Evolutionary conservation across 1,140 invertebrate species (phyloP).

Genomic region (Idris sp.): DNA sequence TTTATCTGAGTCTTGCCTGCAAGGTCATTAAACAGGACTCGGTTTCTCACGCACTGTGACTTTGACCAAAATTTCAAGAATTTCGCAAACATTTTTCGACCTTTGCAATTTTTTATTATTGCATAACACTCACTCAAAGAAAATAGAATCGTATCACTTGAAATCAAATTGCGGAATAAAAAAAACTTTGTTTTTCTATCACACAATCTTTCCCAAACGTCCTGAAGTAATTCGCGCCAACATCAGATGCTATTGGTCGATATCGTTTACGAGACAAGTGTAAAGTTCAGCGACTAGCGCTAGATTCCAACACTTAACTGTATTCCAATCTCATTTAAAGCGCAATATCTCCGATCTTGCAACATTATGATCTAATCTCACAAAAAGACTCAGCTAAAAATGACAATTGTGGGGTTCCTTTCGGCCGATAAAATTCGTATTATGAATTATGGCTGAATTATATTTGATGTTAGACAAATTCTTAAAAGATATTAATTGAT

Average conservation of each 20-base stretch:
- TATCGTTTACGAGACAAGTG: constrained; percentile 58
- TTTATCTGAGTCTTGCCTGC: constrained; percentile 64
- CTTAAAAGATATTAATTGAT: too few species aligned
- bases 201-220: too few species aligned
- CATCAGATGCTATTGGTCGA: constrained; percentile 44
- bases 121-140: constrained; percentile 1
- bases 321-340: constrained; percentile 42
- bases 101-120: background rate
- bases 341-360: constrained; percentile 43
- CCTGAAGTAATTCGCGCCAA: constrained; percentile 51
- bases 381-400: constrained; percentile 24
- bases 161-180: constrained; percentile 8
- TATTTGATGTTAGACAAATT: too few species aligned
- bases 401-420: constrained; percentile 16
- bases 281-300: constrained; percentile 57
- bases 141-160: background rate
- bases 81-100: constrained; percentile 1
- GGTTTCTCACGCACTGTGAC: constrained; percentile 67
- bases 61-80: constrained; percentile 38
- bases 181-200: too few species aligned
- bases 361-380: constrained; percentile 50
- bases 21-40: constrained; percentile 66
- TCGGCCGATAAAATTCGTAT: too few species aligned
- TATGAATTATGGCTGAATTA: too few species aligned
- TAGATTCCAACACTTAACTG: constrained; percentile 50